Evolutionary conservation across 1,140 invertebrate genomes (phyloP).

Genomic region (Berghia stephanieae): DNA sequence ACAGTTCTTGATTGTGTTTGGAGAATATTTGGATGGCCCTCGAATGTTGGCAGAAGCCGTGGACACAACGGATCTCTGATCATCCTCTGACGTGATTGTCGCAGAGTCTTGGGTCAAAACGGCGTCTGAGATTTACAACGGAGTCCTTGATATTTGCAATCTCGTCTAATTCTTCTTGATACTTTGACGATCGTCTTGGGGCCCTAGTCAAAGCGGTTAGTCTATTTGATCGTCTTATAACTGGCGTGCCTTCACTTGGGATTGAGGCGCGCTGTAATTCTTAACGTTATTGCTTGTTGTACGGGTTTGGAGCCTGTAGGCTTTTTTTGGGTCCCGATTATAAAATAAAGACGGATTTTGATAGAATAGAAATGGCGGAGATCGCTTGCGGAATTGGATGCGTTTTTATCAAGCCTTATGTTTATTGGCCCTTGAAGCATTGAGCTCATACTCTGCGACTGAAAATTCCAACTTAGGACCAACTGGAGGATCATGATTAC

Average conservation of each 20-base stretch:
- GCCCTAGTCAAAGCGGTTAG: too few relatives aligned
- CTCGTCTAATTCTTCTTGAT: constrained; percentile 57
- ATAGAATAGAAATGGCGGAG: too few relatives aligned
- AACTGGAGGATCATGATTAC: constrained; percentile 46
- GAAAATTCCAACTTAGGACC: constrained; percentile 9
- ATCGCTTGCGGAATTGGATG: constrained; percentile 31
- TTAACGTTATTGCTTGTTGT: too few relatives aligned
- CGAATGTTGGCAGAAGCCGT: constrained; percentile 22
- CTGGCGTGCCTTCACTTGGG: neutral
- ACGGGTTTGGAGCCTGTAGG: too few relatives aligned
- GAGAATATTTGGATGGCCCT: constrained; percentile 28
- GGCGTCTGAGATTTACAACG: constrained; percentile 46
- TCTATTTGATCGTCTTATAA: constrained; percentile 18
- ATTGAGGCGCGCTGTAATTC: too few relatives aligned
- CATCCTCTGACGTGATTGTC: constrained; percentile 40
- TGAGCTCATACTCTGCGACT: constrained; percentile 15
- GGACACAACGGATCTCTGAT: constrained; percentile 37
- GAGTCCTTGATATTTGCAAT: constrained; percentile 50
- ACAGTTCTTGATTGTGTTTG: constrained; percentile 6
- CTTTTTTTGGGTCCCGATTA: too few relatives aligned
- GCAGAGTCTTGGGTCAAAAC: constrained; percentile 46
- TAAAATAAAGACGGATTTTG: too few relatives aligned
- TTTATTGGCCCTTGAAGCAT: constrained; percentile 10
- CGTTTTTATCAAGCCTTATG: neutral
- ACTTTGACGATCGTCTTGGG: too few relatives aligned